Evolutionary conservation across 2,797 vertebrate species (phyloP).

Genomic region (Dendrocincla tyrannina): DNA sequence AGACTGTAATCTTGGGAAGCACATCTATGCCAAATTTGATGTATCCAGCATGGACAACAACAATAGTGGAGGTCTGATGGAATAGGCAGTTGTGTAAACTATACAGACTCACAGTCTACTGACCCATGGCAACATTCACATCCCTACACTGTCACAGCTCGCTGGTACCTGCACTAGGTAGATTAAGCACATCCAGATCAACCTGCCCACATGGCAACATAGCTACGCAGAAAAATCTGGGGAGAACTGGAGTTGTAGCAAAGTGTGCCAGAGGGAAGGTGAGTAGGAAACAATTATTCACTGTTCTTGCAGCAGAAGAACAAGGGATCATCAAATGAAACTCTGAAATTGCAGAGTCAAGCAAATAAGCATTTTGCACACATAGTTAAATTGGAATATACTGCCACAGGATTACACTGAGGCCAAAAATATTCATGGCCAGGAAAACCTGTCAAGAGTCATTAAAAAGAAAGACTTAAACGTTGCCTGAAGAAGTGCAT

Average conservation of each 20-base stretch:
- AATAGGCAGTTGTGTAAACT: not conserved
- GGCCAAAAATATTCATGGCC: not conserved
- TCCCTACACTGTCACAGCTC: not conserved
- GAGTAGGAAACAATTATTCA: not conserved
- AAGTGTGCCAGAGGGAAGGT: not conserved
- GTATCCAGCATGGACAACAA: not conserved
- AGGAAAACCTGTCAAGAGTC: not conserved
- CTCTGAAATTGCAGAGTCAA: not conserved
- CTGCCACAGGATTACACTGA: not conserved
- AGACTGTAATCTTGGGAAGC: not conserved
- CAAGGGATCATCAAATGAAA: not conserved
- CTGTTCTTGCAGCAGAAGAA: not conserved
- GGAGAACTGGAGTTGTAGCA: not conserved
- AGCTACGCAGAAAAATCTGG: not conserved
- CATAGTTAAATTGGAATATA: not conserved
- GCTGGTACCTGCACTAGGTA: not conserved
- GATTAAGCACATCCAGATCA: not conserved
- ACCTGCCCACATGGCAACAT: not conserved
- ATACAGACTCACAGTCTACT: not conserved
- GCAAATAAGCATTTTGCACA: not conserved
- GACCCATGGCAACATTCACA: not conserved
- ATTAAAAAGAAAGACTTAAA: not conserved
- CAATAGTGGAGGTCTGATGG: not conserved
- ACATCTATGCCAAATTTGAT: not conserved
- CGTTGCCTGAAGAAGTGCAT: not conserved